Evolutionary conservation across 2,113 vertebrate genomes (phyloP), one percentile per base, ranked within the genome.

Genomic region (Pluvianellus socialis): DNA sequence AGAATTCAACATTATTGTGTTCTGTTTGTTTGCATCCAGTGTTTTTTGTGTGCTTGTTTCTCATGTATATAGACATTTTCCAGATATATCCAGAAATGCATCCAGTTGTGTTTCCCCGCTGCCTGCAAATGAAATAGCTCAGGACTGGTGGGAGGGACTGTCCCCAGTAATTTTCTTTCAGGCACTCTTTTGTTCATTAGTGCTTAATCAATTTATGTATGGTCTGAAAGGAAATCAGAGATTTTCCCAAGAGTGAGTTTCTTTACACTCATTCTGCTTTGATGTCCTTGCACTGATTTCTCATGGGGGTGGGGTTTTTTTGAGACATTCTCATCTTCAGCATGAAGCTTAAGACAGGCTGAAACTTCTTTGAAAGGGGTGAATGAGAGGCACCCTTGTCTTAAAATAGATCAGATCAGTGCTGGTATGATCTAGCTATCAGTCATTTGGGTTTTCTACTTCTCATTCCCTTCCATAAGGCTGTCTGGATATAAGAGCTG

Each of bases 161-260:
- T 58, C 33, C 58, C 21, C 16, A 67, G 0, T 56, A 3, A 38
- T 66, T 82, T 86, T 86, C 27, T 86, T 79, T 84, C 58, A 82
- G 79, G 35, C 44, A n/a, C 12, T 59, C 58, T 68, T 79, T 97
- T 91, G 50, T 82, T 88, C 28, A 35, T 80, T 80, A 66, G 19
- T 38, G 23, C 61, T 85, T 88, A 90, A 96, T 94, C 55, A 76
- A 65, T 93, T 96, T 87, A 79, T n/a, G 75, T n/a, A 23, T n/a
- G 58, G 50, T 90, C 86, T 77, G 67, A 86, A 95, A 95, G 75
- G 49, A 89, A 91, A 56, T 73, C 27, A 70, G 92, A 70, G 32
- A 4, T 58, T 94, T 95, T 84, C 79, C 63, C 45, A 90, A 81
- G 88, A 91, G 58, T 35, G 44, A 88, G 49, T 79, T 62, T 71